Base-by-base conservation (phyloP, 2,113 vertebrate species). In the Calyptommatus sinebrachiatus region DNA sequence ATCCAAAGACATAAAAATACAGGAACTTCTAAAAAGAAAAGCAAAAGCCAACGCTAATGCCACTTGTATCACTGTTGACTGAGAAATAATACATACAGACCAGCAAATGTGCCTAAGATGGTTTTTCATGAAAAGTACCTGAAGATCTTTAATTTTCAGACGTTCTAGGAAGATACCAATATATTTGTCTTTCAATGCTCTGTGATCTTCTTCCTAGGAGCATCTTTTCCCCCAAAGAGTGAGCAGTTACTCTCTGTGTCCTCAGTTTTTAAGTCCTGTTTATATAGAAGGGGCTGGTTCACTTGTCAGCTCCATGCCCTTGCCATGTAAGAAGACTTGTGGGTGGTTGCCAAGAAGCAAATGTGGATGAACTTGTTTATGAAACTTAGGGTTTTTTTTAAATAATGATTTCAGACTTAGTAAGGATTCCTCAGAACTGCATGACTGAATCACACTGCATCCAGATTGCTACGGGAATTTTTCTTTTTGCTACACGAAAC, bases 311-410 rank as follows among this genome's bases (percentile, higher is more conserved):
- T 61, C 72, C 35, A 46, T 81, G 78, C 0, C 1, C 16, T 46
- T 69, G 66, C 66, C 3, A 74, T 89, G 89, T 29, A 1, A 78
- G 82, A 35, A 60, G 66, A 50, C 31, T 48, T 41, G 50, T 53
- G 79, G 91, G 67, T 92, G 88, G 91, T 53, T 85, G 84, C 26
- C 3, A 29, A 71, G 67, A 81, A 90, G 90, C 94, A 92, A 95
- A 95, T 95, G 95, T 7, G 3, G 78, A 87, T 78, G 89, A 94
- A 95, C 95, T 78, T 1, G 95, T 95, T 94, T 62, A 45, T 80
- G 77, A 80, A 92, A 89, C 88, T 89, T 92, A 94, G 88, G 85
- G 75, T 89, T 74, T 68, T 12, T 50, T 5, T 4, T 80, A 77
- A n/a, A 77, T 4, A 41, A 41, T 41, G 84, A 81, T 85, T 85